Percentiles rank a stretch among this genome's conserved stretches.
Evolutionary conservation across 2,888 invertebrate genomes (phyloP).

Genomic region (Sycophila texana): DNA sequence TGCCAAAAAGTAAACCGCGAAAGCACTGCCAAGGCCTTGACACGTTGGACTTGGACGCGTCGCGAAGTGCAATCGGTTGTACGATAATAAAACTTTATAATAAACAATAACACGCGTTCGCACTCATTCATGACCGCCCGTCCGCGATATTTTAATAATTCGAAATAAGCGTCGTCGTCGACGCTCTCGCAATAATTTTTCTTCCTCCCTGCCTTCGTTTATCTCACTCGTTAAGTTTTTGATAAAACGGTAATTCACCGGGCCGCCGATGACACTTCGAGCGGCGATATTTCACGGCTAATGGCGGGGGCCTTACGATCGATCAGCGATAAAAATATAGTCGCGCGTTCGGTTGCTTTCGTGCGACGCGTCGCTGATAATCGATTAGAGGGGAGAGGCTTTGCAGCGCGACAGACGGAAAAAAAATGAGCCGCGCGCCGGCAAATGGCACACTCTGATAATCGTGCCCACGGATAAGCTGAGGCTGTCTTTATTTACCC

Average conservation of each 20-base stretch:
- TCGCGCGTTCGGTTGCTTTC: too few species aligned
- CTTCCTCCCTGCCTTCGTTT: not conserved
- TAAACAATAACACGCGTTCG: not conserved
- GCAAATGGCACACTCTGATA: slow-evolving; percentile 28
- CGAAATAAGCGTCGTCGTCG: not conserved
- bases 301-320: too few species aligned
- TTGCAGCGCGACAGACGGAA: not conserved
- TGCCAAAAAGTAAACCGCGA: slow-evolving; percentile 27
- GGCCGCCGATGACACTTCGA: too few species aligned
- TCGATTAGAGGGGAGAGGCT: too few species aligned
- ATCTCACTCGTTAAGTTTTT: too few species aligned
- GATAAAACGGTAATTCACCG: too few species aligned
- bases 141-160: too few species aligned
- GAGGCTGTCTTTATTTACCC: slow-evolving; percentile 33
- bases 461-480: slow-evolving; percentile 15
- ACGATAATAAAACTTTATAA: slow-evolving; percentile 8
- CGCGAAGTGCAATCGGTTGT: slow-evolving; percentile 2
- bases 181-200: not conserved
- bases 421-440: not conserved
- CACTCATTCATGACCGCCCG: too few species aligned
- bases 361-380: too few species aligned
- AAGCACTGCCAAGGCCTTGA: slow-evolving; percentile 44
- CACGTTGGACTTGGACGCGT: slow-evolving; percentile 7
- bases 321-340: too few species aligned
- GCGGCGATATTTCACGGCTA: too few species aligned